Base-by-base conservation (phyloP, 2,797 vertebrate species). In the Danio choprae region DNA sequence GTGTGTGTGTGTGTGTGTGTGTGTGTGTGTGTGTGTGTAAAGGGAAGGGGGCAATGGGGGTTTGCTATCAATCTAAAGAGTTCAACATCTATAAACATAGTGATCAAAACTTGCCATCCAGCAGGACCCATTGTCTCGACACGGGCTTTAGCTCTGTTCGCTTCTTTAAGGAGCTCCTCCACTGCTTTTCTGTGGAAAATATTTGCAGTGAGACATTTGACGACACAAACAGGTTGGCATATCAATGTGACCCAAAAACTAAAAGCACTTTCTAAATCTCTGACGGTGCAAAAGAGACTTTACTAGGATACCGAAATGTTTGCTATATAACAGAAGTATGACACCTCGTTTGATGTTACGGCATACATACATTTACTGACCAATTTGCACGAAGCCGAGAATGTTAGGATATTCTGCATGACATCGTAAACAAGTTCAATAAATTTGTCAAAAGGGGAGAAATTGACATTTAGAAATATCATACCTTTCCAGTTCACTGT, bases 81-180 rank as follows among this genome's bases (percentile, higher is more conserved):
- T 60, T 15, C 22, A 12, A 16, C 50, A 71, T 15, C 15, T 22
- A 4, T 15, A 4, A n/a, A n/a, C 10, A 11, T 16, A 18, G 18
- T 6, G 41, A 41, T 62, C 12, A 18, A 50, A 29, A 91, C 96
- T 94, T 92, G 99, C 98, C 98, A 99, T 81, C 97, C 98, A 90
- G 96, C 93, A 5, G 97, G 94, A 79, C 98, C 98, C 97, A 99
- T 99, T 43, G 98, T 98, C 92, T 99, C 97, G 64, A 96, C 97
- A 90, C 98, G 94, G 43, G 95, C 91, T 88, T 96, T 95, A 6
- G 96, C 98, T 88, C 98, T 91, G 84, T 95, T 96, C 18, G 98
- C 96, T 87, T 99, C 97, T 85, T 91, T 95, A n/a, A 99, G 94
- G 79, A 99, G 95, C 86, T 99, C 97, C 88, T 98, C 97, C 18